Evolutionary conservation across 37 sponge, comb jelly and placozoan genomes (phyloP).

Genomic region (Tethya wilhelma): DNA sequence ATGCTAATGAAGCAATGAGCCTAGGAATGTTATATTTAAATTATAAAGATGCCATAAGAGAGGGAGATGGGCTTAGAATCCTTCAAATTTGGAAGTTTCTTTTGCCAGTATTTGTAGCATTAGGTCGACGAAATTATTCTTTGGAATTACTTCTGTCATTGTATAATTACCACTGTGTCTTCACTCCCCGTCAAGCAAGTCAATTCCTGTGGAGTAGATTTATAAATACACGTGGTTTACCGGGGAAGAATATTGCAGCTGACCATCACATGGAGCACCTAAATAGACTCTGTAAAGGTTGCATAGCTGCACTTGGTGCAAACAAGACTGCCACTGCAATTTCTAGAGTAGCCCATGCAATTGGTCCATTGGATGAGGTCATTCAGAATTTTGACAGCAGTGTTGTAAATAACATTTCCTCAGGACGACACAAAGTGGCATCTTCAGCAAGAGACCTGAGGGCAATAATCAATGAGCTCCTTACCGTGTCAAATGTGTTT

Average conservation of each 20-base stretch:
- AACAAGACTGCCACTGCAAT: background rate
- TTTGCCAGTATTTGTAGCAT: background rate
- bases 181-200: background rate
- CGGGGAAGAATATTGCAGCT: background rate
- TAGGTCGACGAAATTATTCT: background rate
- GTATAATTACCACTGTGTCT: background rate
- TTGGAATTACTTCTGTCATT: background rate
- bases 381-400: background rate
- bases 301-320: background rate
- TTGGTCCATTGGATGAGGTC: background rate
- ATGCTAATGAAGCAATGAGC: background rate
- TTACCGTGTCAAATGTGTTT: background rate
- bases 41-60: background rate
- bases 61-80: background rate
- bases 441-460: background rate
- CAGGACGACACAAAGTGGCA: background rate
- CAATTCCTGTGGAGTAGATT: constrained; percentile 2
- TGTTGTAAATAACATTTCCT: background rate
- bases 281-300: background rate
- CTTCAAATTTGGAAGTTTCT: background rate
- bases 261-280: background rate
- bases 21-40: background rate
- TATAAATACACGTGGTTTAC: background rate
- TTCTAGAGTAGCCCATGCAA: background rate
- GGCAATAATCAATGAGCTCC: background rate